Conservation (phyloP, 2,888 invertebrate species). For the Cephus spinipes region DNA sequence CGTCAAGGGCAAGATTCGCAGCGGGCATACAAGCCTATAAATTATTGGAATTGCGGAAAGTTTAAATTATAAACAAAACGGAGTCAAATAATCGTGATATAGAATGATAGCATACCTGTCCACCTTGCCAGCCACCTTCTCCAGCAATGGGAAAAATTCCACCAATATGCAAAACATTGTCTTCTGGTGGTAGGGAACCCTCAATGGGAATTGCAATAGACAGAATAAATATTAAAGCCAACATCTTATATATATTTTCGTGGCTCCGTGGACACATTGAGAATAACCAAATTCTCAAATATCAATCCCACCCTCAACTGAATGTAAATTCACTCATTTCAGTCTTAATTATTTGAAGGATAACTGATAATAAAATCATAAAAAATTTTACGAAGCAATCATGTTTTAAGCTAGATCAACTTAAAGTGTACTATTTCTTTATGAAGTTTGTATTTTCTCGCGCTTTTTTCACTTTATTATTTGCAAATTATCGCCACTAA, state of each 20-base stretch:
- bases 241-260: slow-evolving; percentile 20
- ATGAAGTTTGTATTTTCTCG: neutral
- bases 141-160: slow-evolving; percentile 98
- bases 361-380: neutral
- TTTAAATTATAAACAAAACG: neutral
- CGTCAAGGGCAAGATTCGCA: slow-evolving; percentile 94
- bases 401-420: neutral
- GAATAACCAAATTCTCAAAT: neutral
- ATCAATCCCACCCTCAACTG: neutral
- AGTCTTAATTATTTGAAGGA: neutral
- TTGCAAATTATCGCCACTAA: neutral
- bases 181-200: slow-evolving; percentile 61
- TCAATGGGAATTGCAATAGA: slow-evolving; percentile 34
- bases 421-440: neutral
- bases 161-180: slow-evolving; percentile 91
- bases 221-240: slow-evolving; percentile 36
- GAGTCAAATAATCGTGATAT: slow-evolving; percentile 37
- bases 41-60: neutral
- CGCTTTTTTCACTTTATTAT: neutral
- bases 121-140: slow-evolving; percentile 98
- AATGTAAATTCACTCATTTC: neutral
- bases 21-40: slow-evolving; percentile 94
- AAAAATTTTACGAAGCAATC: neutral
- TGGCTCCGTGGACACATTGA: neutral
- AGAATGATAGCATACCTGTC: slow-evolving; percentile 72